Evolutionary conservation across 2,888 invertebrate genomes (phyloP).

Genomic region (Xestobium rufovillosum): DNA sequence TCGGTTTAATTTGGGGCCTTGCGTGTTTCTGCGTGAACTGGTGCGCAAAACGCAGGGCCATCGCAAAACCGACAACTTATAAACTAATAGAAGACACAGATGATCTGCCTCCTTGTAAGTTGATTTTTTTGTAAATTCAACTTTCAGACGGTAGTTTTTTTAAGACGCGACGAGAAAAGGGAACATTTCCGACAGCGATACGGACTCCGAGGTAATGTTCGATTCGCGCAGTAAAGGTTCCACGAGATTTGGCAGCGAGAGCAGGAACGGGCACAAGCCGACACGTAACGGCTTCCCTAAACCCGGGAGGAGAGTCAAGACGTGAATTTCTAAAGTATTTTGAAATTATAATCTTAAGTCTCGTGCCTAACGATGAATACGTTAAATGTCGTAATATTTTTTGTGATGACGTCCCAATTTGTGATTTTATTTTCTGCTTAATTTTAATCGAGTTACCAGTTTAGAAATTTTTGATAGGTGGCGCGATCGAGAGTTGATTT

Average conservation of each 20-base stretch:
- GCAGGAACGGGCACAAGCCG: slow-evolving; percentile 51
- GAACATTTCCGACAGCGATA: slow-evolving; percentile 68
- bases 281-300: slow-evolving; percentile 50
- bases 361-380: too few species aligned
- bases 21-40: slow-evolving; percentile 54
- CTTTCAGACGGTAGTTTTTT: slow-evolving; percentile 36
- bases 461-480: too few species aligned
- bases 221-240: slow-evolving; percentile 64
- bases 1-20: slow-evolving; percentile 57
- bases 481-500: too few species aligned
- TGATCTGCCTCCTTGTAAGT: slow-evolving; percentile 53
- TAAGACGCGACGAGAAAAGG: slow-evolving; percentile 56
- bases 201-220: slow-evolving; percentile 79
- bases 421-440: too few species aligned
- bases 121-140: background rate
- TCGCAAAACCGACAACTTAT: slow-evolving; percentile 57
- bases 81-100: slow-evolving; percentile 67
- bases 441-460: too few species aligned
- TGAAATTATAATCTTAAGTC: too few species aligned
- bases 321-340: too few species aligned
- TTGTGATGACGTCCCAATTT: too few species aligned
- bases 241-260: slow-evolving; percentile 44
- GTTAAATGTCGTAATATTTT: too few species aligned
- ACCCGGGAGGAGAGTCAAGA: slow-evolving; percentile 47
- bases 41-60: slow-evolving; percentile 44